Evolutionary conservation across 2,113 vertebrate genomes (phyloP).

Genomic region (Callipepla californica): DNA sequence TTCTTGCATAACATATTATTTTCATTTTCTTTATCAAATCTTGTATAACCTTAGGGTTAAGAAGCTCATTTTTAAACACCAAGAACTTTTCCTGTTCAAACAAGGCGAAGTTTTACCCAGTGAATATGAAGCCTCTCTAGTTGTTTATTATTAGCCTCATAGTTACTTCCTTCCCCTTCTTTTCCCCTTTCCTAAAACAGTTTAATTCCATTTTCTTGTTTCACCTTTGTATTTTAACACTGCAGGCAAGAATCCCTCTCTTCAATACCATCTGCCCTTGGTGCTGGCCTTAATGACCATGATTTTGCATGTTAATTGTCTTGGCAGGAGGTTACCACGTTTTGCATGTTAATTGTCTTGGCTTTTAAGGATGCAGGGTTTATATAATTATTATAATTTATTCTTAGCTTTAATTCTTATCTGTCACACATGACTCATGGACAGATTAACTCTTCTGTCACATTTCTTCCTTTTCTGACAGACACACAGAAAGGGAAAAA

Average conservation of each 20-base stretch:
- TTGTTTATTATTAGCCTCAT: background rate
- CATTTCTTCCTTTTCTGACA: conserved; percentile 24
- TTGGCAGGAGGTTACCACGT: background rate
- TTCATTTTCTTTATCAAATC: background rate
- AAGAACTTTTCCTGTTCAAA: background rate
- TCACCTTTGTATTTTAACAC: background rate
- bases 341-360: conserved; percentile 54
- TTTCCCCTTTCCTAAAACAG: background rate
- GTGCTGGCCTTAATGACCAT: conserved; percentile 7
- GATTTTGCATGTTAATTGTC: conserved; percentile 55
- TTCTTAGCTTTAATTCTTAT: conserved; percentile 47
- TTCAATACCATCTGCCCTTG: background rate
- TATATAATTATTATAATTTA: conserved; percentile 65
- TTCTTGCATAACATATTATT: background rate
- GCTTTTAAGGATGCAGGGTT: conserved; percentile 27
- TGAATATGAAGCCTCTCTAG: background rate
- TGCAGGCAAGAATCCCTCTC: background rate
- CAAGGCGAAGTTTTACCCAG: background rate
- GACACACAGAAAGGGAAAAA: background rate
- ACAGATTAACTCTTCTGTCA: conserved; percentile 47
- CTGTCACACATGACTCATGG: conserved; percentile 52
- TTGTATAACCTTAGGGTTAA: background rate
- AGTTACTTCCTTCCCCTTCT: background rate
- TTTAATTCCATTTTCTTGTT: background rate
- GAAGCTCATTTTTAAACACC: background rate